These are phyloP conservation scores for Maconellicoccus hirsutus DNA, from an alignment of 1,140 invertebrate genomes.

Conservation along the genomic window DNA sequence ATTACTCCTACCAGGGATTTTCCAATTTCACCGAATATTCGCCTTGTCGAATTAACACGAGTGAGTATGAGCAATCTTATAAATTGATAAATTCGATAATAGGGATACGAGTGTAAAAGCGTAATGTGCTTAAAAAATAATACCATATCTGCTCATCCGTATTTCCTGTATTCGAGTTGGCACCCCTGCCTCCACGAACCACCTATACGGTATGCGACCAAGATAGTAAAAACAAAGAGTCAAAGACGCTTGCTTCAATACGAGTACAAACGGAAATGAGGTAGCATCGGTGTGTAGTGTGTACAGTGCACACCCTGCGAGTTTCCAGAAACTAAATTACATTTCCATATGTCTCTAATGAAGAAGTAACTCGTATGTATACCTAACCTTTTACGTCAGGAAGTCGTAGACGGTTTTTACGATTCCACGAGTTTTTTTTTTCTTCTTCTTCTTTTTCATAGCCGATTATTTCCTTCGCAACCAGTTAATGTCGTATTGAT, in stretches of 20 bases:
- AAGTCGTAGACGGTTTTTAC: background rate
- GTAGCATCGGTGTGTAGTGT: background rate
- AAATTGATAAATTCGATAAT: no score
- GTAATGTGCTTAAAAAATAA: background rate
- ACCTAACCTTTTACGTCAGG: background rate
- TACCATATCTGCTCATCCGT: background rate
- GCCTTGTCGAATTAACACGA: slow-evolving; percentile 11
- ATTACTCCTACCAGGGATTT: background rate
- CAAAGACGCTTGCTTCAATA: background rate
- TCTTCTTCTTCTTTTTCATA: no score
- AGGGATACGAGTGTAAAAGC: no score
- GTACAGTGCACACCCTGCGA: background rate
- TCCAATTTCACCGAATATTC: background rate
- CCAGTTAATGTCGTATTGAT: no score
- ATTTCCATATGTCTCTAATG: slow-evolving; percentile 9
- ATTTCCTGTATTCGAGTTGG: background rate
- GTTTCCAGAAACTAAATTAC: background rate
- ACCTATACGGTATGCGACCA: no score
- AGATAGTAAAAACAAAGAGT: slow-evolving; percentile 9
- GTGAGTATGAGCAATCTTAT: no score
- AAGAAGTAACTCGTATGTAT: background rate
- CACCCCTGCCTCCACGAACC: background rate
- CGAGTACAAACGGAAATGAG: slow-evolving; percentile 3
- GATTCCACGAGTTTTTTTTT: no score
- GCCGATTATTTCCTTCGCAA: no score